phyloP scores from a whole-genome alignment of 2,113 vertebrate species.

The Octodon degus region DNA sequence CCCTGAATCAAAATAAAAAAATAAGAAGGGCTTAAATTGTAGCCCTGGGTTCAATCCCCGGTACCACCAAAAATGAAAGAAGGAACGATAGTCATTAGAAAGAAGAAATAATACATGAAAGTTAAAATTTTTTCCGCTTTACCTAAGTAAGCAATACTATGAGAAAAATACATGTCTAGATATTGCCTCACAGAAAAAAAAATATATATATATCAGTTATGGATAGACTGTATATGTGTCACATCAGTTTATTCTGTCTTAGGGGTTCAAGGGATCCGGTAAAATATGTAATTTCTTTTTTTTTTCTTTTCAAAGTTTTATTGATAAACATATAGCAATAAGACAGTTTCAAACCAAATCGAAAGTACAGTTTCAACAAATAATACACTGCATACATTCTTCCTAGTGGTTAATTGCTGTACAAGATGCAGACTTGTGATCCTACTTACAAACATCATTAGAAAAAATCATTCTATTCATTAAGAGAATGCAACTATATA shows the following conservation, averaged over 20 bases:
- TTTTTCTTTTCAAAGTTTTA: too few relatives aligned
- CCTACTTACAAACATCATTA: too few relatives aligned
- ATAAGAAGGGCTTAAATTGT: background rate
- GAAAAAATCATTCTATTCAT: too few relatives aligned
- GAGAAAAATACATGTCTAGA: background rate
- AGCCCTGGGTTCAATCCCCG: background rate
- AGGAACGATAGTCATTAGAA: background rate
- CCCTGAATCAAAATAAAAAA: background rate
- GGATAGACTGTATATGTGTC: background rate
- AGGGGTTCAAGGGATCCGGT: background rate
- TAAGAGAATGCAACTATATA: too few relatives aligned
- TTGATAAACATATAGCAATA: too few relatives aligned
- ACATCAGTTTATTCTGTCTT: conserved; percentile 8
- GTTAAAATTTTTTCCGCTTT: conserved; percentile 22
- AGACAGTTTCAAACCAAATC: too few relatives aligned
- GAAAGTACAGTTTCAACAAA: too few relatives aligned
- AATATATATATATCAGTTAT: too few relatives aligned
- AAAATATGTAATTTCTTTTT: conserved; percentile 56
- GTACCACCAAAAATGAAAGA: background rate
- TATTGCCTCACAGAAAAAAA: background rate
- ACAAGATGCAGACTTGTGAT: too few relatives aligned
- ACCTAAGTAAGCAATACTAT: conserved; percentile 35
- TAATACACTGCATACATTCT: too few relatives aligned
- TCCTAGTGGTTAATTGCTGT: too few relatives aligned
- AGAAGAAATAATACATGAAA: conserved; percentile 41